Evolutionary conservation across 2,888 invertebrate species (phyloP).

Genomic region (Ennomos quercinarius): DNA sequence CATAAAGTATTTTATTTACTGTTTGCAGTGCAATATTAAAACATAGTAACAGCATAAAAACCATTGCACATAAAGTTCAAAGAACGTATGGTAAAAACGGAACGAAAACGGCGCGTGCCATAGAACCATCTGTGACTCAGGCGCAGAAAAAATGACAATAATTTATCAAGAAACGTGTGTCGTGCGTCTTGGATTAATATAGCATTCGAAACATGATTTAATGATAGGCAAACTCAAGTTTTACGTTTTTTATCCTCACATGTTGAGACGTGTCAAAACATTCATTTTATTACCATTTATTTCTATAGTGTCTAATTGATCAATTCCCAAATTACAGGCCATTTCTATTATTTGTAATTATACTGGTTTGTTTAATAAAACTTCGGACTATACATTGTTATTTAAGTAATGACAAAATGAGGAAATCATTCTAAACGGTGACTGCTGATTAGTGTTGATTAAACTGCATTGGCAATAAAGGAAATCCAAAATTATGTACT

Average conservation of each 20-base stretch:
- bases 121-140: conserved; percentile 45
- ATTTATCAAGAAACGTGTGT: conserved; percentile 44
- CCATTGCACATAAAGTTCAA: too few species aligned
- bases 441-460: not conserved
- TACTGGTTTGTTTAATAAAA: conserved; percentile 5
- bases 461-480: conserved; percentile 11
- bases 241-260: conserved; percentile 24
- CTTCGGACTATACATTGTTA: conserved; percentile 3
- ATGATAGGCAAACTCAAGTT: conserved; percentile 42
- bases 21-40: too few species aligned
- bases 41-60: too few species aligned
- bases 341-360: conserved; percentile 28
- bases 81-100: conserved; percentile 25
- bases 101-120: conserved; percentile 52
- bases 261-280: conserved; percentile 36
- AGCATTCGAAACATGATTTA: conserved; percentile 40
- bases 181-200: conserved; percentile 48
- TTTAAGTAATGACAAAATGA: not conserved
- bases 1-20: too few species aligned
- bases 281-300: conserved; percentile 34
- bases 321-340: conserved; percentile 26
- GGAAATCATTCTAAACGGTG: not conserved
- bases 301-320: conserved; percentile 26
- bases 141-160: conserved; percentile 43
- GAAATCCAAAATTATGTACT: not conserved